Evolutionary conservation across 1,140 invertebrate genomes (phyloP).

Genomic region (Drosophila sechellia): DNA sequence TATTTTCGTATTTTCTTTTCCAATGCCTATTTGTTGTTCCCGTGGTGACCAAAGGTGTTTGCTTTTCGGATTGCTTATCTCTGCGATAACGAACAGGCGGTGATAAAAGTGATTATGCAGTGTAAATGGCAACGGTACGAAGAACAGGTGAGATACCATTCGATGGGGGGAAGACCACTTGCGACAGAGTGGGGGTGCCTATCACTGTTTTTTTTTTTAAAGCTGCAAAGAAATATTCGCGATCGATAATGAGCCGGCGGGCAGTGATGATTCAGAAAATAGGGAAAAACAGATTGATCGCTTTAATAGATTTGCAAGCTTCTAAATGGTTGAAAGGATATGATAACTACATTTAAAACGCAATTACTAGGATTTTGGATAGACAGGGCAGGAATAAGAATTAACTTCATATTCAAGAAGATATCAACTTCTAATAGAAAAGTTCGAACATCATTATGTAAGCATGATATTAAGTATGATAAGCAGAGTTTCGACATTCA

Average conservation of each 20-base stretch:
- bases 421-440: too few species aligned
- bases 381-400: too few species aligned
- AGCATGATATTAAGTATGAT: neutral
- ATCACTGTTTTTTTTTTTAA: neutral
- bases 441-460: neutral
- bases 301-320: neutral
- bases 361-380: neutral
- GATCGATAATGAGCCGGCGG: neutral
- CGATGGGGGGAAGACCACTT: neutral
- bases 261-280: constrained; percentile 16
- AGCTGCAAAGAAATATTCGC: neutral
- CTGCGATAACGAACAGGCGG: constrained; percentile 54
- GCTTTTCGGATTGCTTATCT: constrained; percentile 49
- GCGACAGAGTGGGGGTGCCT: neutral
- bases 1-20: constrained; percentile 25
- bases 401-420: neutral
- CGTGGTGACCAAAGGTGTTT: constrained; percentile 47
- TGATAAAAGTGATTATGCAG: constrained; percentile 71
- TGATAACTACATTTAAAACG: too few species aligned
- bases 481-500: neutral
- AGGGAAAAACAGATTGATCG: neutral
- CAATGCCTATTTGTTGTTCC: constrained; percentile 28
- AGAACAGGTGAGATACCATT: constrained; percentile 4
- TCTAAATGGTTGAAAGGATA: neutral
- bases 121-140: constrained; percentile 26